A percentile compares a stretch with the other conserved stretches of the same genome.
phyloP scores from a whole-genome alignment of 2,113 vertebrate genomes.

The Halichoerus grypus region DNA sequence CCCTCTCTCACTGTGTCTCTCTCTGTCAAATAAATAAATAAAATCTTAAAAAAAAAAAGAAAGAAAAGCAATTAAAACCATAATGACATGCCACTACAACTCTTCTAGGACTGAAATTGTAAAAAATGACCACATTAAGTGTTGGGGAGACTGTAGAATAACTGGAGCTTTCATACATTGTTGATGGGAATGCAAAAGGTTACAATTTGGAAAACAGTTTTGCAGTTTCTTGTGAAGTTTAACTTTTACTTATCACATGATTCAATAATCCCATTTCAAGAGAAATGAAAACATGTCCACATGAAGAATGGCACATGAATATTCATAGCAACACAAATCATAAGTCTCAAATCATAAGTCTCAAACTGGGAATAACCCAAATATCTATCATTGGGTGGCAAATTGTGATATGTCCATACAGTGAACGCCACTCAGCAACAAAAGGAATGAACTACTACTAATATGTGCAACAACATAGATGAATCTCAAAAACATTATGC shows the following conservation, averaged over 20 bases:
- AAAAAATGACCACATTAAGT: neutral
- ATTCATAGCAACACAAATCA: neutral
- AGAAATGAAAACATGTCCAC: neutral
- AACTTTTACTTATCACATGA: neutral
- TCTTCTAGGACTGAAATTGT: neutral
- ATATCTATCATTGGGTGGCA: neutral
- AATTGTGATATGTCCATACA: neutral
- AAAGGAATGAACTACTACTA: neutral
- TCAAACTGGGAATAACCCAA: neutral
- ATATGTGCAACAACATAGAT: neutral
- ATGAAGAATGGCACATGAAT: neutral
- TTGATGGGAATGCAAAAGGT: neutral
- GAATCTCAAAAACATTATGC: neutral
- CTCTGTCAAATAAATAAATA: too few species aligned
- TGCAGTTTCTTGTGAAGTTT: neutral
- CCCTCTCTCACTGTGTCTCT: too few species aligned
- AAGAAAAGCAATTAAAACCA: constrained; percentile 18
- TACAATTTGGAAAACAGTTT: neutral
- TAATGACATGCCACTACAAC: neutral
- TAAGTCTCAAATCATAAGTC: neutral
- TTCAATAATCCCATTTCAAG: constrained; percentile 30
- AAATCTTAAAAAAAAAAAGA: too few species aligned
- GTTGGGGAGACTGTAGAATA: neutral
- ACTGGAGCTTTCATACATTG: neutral
- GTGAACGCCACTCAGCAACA: neutral